These are phyloP conservation scores for Drosophila mauritiana DNA, from an alignment of 1,140 invertebrate species.

Conservation along the genomic window DNA sequence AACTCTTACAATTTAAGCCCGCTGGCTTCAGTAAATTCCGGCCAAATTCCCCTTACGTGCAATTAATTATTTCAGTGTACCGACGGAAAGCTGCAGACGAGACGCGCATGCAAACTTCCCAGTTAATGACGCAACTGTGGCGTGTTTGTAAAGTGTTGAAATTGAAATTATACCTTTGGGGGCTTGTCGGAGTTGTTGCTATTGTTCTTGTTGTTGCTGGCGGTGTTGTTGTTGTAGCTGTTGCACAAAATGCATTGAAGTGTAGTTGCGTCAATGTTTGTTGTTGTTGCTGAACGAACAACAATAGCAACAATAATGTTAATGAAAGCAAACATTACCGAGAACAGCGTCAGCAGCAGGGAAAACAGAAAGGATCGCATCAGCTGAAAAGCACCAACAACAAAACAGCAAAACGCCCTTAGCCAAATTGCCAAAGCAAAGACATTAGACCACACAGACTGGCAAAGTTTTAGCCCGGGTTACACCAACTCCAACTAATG, in stretches of 20 bases:
- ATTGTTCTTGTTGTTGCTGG: constrained; percentile 25
- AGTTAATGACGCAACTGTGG: constrained; percentile 83
- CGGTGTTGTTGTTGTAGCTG: constrained; percentile 22
- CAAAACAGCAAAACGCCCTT: constrained; percentile 43
- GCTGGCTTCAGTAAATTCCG: too few species aligned
- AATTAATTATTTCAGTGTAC: constrained; percentile 3
- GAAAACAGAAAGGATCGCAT: constrained; percentile 14
- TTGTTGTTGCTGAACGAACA: constrained; percentile 18
- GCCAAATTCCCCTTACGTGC: neutral
- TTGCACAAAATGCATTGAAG: constrained; percentile 61
- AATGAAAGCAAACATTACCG: constrained; percentile 73
- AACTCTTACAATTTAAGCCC: too few species aligned
- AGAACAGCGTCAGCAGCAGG: constrained; percentile 17
- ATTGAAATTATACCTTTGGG: constrained; percentile 81
- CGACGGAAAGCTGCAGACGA: constrained; percentile 49
- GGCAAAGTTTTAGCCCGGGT: constrained; percentile 13
- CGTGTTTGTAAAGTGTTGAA: constrained; percentile 82
- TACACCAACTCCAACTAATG: constrained; percentile 1
- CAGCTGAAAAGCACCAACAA: constrained; percentile 29
- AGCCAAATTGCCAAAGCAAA: constrained; percentile 55
- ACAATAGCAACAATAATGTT: constrained; percentile 68
- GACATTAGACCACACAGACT: constrained; percentile 37
- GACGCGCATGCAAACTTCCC: constrained; percentile 75
- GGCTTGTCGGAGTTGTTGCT: constrained; percentile 46
- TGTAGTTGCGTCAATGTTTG: constrained; percentile 52